Percentiles rank a stretch among this genome's conserved stretches.
Evolutionary conservation across 2,113 vertebrate species (phyloP).

Genomic region (Carlito syrichta): DNA sequence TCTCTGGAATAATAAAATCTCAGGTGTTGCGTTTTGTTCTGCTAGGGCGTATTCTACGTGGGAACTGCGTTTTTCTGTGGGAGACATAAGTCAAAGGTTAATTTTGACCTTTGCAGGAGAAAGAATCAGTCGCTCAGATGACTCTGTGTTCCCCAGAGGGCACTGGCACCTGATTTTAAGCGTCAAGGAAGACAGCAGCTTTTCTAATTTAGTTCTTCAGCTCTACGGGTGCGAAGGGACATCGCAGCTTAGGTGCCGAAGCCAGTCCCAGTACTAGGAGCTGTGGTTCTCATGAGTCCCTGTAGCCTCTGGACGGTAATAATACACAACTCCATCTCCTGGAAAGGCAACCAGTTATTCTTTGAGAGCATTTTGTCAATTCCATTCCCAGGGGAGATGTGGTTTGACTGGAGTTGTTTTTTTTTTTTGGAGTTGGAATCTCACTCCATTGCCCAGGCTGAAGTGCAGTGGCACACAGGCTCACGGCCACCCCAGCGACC

Average conservation of each 20-base stretch:
- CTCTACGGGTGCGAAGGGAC: not conserved
- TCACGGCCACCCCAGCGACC: too few relatives aligned
- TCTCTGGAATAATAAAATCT: not conserved
- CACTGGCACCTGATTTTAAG: not conserved
- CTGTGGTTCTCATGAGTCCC: fast-evolving
- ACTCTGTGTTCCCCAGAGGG: fast-evolving
- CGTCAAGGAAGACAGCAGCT: not conserved
- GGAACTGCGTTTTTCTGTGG: fast-evolving
- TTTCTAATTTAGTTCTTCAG: not conserved
- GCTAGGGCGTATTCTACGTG: not conserved
- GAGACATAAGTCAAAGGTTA: not conserved
- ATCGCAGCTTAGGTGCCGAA: not conserved
- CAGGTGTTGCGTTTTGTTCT: not conserved
- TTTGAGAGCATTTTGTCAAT: not conserved
- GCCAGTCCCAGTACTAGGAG: not conserved
- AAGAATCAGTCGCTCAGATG: not conserved
- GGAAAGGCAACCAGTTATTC: not conserved
- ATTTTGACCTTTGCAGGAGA: not conserved
- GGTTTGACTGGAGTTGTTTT: too few relatives aligned
- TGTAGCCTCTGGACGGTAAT: fast-evolving
- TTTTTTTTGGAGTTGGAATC: too few relatives aligned
- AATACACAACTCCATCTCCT: fast-evolving
- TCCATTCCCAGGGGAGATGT: too few relatives aligned
- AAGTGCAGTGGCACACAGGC: too few relatives aligned
- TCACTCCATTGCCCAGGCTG: too few relatives aligned